Percentiles rank a stretch among this genome's conserved stretches.
Evolutionary conservation across 2,888 invertebrate species (phyloP).

Genomic region (Caenorhabditis wallacei): DNA sequence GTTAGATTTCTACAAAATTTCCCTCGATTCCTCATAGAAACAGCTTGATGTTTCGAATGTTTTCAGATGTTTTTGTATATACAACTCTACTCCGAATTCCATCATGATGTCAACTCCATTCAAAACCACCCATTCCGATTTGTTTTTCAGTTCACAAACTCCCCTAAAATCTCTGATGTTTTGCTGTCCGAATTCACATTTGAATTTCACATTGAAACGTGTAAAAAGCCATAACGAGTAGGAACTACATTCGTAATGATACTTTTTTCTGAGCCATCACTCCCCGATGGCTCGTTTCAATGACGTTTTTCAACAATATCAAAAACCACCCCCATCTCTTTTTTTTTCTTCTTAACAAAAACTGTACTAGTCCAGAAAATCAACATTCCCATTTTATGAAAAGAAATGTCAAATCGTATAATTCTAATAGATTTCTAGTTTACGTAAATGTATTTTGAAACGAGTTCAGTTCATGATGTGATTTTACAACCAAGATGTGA

Average conservation of each 20-base stretch:
- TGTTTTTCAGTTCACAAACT: constrained; percentile 39
- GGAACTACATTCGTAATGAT: constrained; percentile 63
- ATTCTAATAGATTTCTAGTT: neutral
- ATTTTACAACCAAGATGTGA: neutral
- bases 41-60: too few relatives aligned
- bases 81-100: neutral
- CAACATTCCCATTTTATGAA: neutral
- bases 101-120: constrained; percentile 47
- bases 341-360: neutral
- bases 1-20: too few relatives aligned
- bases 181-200: constrained; percentile 49
- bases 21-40: too few relatives aligned
- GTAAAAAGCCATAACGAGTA: constrained; percentile 60
- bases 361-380: constrained; percentile 23
- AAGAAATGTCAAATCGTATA: constrained; percentile 3
- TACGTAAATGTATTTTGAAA: neutral
- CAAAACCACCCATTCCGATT: constrained; percentile 35
- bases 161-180: constrained; percentile 45
- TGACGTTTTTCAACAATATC: constrained; percentile 38
- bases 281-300: constrained; percentile 60
- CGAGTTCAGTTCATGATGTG: neutral
- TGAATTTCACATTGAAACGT: constrained; percentile 53
- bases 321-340: constrained; percentile 24
- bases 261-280: constrained; percentile 56
- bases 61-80: neutral